A percentile compares a stretch with the other conserved stretches of the same genome.
Conservation (phyloP, 2,113 vertebrate species). For the Ellobius talpinus region DNA sequence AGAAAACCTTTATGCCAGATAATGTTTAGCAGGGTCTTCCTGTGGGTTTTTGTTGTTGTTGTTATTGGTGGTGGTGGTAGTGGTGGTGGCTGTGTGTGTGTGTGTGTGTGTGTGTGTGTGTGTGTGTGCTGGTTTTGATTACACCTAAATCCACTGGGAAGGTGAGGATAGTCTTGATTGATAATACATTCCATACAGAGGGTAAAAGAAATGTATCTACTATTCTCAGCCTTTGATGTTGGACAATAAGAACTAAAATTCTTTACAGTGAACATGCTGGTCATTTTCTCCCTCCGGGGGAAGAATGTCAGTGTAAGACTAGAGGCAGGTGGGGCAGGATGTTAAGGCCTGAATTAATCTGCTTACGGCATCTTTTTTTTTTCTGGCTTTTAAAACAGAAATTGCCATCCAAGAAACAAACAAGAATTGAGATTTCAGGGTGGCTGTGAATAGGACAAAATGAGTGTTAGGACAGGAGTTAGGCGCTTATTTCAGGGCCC, state of each 20-base stretch:
- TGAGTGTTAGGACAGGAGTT: not conserved
- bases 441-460: not conserved
- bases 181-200: not conserved
- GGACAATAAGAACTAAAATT: constrained; percentile 5
- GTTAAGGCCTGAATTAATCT: constrained; percentile 43
- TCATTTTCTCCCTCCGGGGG: constrained; percentile 11
- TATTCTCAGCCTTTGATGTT: constrained; percentile 31
- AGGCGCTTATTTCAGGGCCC: not conserved
- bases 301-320: constrained; percentile 24
- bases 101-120: not conserved
- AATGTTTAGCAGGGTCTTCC: not conserved
- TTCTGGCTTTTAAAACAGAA: constrained; percentile 46
- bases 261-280: not conserved
- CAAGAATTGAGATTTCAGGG: not conserved
- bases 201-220: not conserved
- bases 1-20: not conserved
- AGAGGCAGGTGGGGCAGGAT: not conserved
- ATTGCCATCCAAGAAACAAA: not conserved
- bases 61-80: not conserved
- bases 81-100: not conserved
- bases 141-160: constrained; percentile 26
- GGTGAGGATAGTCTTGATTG: not conserved
- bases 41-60: not conserved
- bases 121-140: not conserved
- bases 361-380: not conserved